Base-by-base conservation (phyloP, 1,140 invertebrate species). In the Diplogasteroides magnus region DNA sequence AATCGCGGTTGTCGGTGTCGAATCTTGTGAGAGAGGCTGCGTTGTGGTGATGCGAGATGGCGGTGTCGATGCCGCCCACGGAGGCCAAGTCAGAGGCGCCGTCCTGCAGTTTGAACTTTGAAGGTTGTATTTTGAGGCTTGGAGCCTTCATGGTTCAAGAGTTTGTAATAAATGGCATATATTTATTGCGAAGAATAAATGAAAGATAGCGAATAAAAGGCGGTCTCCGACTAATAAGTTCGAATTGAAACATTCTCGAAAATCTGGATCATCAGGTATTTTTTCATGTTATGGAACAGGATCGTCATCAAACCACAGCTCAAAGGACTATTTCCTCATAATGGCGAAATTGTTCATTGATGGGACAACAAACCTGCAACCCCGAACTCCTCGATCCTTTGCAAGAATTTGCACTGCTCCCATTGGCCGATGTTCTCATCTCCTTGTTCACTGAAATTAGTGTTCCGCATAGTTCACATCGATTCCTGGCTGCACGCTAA, bases 1-100 rank as follows among this genome's bases (percentile, higher is more conserved):
- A 83, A 61, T 82, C 80, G 25, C 74, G 58, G 69, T 82, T 77
- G 27, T 82, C 80, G 2, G 80, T 82, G 61, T 82, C 80, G 63
- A 82, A 82, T 27, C 64, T 68, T 23, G 81, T 83, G 23, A 82
- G 59, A 23, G 81, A 81, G 13, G 77, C 80, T 23, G 80, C 80
- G 68, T 82, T 83, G 64, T 82, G 80, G 68, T 82, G 80, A 59
- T 83, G 80, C 1, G 76, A 78, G 27, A 82, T 82, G 1, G 80
- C 80, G 13, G 81, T 82, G 58, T 82, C 80, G 13, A 82, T 61
- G 14, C 76, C 77, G 19, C 69, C 81, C 55, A 79, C 73, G 27
- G 77, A 82, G 31, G 69, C 76, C 61, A 73, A 63, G 60, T 82
- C 80, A 26, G 80, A 82, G 37, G 72, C 72, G 25, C 69, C 72